Conservation (phyloP, 2,888 invertebrate genomes). For the Eubasilissa splendida region DNA sequence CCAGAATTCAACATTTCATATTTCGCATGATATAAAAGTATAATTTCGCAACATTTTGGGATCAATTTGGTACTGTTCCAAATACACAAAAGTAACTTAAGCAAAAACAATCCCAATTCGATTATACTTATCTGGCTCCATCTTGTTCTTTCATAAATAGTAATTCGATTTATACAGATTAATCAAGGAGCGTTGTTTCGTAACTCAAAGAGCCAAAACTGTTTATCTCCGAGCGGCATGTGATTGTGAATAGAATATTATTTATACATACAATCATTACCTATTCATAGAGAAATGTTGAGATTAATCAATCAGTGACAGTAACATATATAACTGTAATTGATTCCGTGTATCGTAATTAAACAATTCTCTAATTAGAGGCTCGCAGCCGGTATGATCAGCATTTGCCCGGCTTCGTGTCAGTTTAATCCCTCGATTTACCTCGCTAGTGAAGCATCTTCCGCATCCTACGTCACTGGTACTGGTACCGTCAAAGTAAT, state of each 20-base stretch:
- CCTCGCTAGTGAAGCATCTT: constrained; percentile 6
- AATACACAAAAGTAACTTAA: constrained; percentile 2
- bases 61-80: constrained; percentile 18
- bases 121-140: background rate
- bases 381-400: constrained; percentile 27
- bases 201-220: background rate
- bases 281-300: background rate
- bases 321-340: background rate
- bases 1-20: background rate
- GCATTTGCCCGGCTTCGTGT: constrained; percentile 6
- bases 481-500: background rate
- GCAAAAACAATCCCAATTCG: constrained; percentile 12
- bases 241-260: no score
- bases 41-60: constrained; percentile 4
- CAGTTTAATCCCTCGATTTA: constrained; percentile 26
- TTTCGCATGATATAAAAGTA: background rate
- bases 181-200: background rate
- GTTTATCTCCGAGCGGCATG: no score
- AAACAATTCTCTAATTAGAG: constrained; percentile 43
- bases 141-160: background rate
- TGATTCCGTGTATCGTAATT: constrained; percentile 30
- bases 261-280: background rate
- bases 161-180: background rate
- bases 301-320: background rate
- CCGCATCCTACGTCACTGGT: background rate